These are phyloP conservation scores for Heliconius hewitsoni DNA, from an alignment of 1,140 invertebrate genomes.

Conservation along the genomic window DNA sequence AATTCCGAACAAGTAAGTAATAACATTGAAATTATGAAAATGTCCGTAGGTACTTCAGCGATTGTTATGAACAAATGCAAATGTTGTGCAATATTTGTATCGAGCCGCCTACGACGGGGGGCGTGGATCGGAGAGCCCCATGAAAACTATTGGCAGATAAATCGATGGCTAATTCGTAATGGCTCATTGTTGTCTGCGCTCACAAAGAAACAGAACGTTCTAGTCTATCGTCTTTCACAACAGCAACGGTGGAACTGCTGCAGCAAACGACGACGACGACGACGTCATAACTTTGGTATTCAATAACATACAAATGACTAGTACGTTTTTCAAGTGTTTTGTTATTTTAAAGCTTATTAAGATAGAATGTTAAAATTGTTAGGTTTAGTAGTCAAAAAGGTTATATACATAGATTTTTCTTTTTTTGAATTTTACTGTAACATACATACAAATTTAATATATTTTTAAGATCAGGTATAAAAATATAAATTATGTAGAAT, in stretches of 20 bases:
- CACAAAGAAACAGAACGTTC: constrained; percentile 74
- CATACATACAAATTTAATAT: too few species aligned
- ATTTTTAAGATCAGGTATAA: too few species aligned
- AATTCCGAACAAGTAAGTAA: background rate
- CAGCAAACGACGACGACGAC: constrained; percentile 13
- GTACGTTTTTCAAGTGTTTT: background rate
- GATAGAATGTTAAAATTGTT: background rate
- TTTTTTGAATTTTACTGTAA: too few species aligned
- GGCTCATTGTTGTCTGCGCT: constrained; percentile 74
- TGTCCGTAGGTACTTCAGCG: constrained; percentile 24
- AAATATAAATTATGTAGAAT: background rate
- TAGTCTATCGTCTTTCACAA: constrained; percentile 66
- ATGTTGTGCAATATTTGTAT: constrained; percentile 33
- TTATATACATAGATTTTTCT: too few species aligned
- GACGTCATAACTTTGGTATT: constrained; percentile 16
- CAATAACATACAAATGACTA: constrained; percentile 1
- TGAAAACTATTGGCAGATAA: constrained; percentile 65
- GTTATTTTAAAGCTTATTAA: background rate
- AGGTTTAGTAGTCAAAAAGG: too few species aligned
- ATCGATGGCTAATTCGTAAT: constrained; percentile 77
- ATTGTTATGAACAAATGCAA: constrained; percentile 32
- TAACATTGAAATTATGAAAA: constrained; percentile 19
- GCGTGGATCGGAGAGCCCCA: constrained; percentile 45
- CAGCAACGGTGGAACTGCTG: constrained; percentile 32
- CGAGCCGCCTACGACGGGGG: constrained; percentile 33